These are phyloP conservation scores for Beaufortia kweichowensis DNA, from an alignment of 2,113 vertebrate species.

Conservation along the genomic window DNA sequence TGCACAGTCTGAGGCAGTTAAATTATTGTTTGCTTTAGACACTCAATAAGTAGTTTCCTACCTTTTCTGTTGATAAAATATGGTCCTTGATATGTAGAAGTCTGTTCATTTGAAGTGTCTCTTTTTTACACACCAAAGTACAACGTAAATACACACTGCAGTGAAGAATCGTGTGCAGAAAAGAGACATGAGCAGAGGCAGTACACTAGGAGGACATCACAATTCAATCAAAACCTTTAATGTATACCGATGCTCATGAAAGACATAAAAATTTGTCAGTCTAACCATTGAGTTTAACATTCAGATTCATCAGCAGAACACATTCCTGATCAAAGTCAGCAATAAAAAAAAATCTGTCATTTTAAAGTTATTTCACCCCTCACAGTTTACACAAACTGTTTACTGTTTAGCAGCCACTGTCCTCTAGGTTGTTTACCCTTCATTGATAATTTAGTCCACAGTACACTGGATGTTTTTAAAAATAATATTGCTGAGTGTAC, in stretches of 20 bases:
- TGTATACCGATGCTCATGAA: neutral
- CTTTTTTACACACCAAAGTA: neutral
- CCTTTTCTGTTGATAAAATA: slow-evolving; percentile 37
- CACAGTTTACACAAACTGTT: neutral
- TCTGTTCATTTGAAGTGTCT: slow-evolving; percentile 38
- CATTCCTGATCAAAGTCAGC: neutral
- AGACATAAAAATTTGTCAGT: neutral
- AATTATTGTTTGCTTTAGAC: neutral
- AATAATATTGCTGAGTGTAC: no score
- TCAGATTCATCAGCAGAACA: neutral
- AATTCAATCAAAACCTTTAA: neutral
- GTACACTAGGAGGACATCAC: neutral
- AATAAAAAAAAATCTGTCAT: neutral
- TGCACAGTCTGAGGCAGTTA: neutral
- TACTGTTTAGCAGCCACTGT: slow-evolving; percentile 21
- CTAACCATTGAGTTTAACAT: neutral
- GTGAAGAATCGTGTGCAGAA: neutral
- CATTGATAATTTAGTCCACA: slow-evolving; percentile 17
- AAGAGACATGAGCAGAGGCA: neutral
- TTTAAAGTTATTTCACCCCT: slow-evolving; percentile 4
- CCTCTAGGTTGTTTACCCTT: slow-evolving; percentile 40
- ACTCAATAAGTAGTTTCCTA: neutral
- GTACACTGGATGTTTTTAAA: slow-evolving; percentile 16
- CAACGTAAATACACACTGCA: neutral
- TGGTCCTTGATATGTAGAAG: slow-evolving; percentile 48